Conservation (phyloP, 2,797 vertebrate genomes). For the Characodon lateralis region DNA sequence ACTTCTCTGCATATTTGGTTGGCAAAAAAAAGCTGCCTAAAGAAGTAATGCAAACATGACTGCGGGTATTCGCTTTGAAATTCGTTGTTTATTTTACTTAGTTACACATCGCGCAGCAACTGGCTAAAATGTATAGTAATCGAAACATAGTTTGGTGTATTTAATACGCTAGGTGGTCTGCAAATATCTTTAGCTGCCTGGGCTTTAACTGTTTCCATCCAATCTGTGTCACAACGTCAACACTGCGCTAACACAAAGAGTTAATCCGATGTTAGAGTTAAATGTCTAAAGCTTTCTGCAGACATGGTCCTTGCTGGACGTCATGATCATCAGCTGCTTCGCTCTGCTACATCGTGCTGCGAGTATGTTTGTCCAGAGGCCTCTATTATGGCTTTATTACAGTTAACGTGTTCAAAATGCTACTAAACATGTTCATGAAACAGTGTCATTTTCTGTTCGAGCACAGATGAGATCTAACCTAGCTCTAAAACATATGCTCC, state of each 20-base stretch:
- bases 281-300: neutral
- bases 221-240: neutral
- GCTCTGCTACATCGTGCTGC: neutral
- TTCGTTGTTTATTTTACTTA: neutral
- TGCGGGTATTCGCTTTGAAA: neutral
- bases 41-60: neutral
- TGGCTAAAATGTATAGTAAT: neutral
- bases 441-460: neutral
- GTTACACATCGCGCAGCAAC: neutral
- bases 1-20: no score
- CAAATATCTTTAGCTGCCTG: neutral
- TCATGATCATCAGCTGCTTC: neutral
- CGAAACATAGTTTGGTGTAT: neutral
- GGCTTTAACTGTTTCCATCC: neutral
- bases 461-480: constrained; percentile 14
- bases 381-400: neutral
- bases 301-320: neutral
- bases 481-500: neutral
- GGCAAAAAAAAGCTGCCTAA: no score
- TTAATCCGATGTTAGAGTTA: neutral
- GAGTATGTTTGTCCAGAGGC: neutral
- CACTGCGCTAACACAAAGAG: neutral
- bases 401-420: neutral
- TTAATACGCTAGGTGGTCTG: neutral
- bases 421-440: neutral